Percentiles rank a stretch among this genome's conserved stretches.
phyloP scores from a whole-genome alignment of 2,888 invertebrate species.

The Rhagonycha fulva region DNA sequence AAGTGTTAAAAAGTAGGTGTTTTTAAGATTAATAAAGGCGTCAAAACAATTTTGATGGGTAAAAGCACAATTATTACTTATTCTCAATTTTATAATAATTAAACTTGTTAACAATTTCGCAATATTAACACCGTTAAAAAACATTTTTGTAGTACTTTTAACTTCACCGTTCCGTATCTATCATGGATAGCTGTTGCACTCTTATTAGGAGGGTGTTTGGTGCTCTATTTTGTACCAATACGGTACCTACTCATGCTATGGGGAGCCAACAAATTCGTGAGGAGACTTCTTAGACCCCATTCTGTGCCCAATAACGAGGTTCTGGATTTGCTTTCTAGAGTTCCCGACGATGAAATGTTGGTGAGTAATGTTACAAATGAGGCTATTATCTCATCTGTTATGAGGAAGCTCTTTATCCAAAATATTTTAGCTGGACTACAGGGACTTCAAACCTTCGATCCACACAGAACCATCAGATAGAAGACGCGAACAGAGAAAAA shows the following conservation, averaged over 20 bases:
- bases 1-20: conserved; percentile 85
- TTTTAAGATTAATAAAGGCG: not conserved
- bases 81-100: too few relatives aligned
- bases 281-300: conserved; percentile 90
- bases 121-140: conserved; percentile 5
- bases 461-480: conserved; percentile 58
- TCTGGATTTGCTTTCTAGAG: conserved; percentile 89
- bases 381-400: not conserved
- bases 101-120: not conserved
- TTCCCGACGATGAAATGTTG: conserved; percentile 92
- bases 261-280: conserved; percentile 94
- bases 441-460: conserved; percentile 70
- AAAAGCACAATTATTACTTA: not conserved
- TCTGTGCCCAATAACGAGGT: conserved; percentile 97
- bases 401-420: not conserved
- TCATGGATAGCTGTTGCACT: conserved; percentile 89
- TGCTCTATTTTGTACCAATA: conserved; percentile 88
- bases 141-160: conserved; percentile 76
- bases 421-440: conserved; percentile 65
- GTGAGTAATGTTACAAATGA: conserved; percentile 61
- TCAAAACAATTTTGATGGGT: not conserved
- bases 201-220: conserved; percentile 71
- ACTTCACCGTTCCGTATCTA: conserved; percentile 95
- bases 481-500: conserved; percentile 66
- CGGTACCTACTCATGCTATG: conserved; percentile 88